Conservation (phyloP, 2,113 vertebrate species). For the Polyodon spathula region DNA sequence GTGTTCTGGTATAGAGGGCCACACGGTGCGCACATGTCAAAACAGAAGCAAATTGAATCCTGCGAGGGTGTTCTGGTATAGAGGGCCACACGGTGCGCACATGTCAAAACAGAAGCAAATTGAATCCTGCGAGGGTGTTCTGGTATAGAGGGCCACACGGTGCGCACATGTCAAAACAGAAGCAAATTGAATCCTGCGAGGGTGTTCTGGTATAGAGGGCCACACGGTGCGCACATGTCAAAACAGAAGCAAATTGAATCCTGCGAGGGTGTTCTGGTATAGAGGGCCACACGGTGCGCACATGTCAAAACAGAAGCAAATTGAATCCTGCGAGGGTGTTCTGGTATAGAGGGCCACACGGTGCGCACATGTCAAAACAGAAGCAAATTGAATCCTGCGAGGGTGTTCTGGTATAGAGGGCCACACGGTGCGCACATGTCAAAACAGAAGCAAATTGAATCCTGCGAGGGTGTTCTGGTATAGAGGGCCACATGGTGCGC, state of each 20-base stretch:
- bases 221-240: neutral
- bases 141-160: too few relatives aligned
- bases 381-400: conserved; percentile 4
- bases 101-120: conserved; percentile 9
- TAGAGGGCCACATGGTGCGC: too few relatives aligned
- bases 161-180: neutral
- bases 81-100: too few relatives aligned
- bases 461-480: neutral
- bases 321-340: neutral
- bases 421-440: too few relatives aligned
- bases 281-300: too few relatives aligned
- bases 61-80: too few relatives aligned
- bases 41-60: conserved; percentile 11
- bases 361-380: neutral
- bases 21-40: neutral
- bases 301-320: conserved; percentile 8
- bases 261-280: too few relatives aligned
- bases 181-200: conserved; percentile 1
- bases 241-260: conserved; percentile 13
- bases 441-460: conserved; percentile 13
- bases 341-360: too few relatives aligned
- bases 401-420: too few relatives aligned
- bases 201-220: too few relatives aligned
- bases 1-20: too few relatives aligned
- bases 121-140: neutral